Percentiles rank a stretch among this genome's conserved stretches.
Conservation (phyloP, 2,888 invertebrate species). For the Drosophila kuntzei region DNA sequence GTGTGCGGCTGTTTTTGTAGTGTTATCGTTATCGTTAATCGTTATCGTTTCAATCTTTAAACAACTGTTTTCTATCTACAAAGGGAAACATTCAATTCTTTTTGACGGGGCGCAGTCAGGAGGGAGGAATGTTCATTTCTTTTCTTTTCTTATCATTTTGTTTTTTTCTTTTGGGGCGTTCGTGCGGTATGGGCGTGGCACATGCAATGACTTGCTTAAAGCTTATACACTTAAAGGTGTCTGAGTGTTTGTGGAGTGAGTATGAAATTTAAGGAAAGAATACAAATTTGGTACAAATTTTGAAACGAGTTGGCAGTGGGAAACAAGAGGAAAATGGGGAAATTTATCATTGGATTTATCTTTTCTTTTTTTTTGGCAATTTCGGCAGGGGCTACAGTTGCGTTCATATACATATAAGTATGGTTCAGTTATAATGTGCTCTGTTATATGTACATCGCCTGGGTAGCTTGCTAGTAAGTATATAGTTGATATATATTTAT, state of each 20-base stretch:
- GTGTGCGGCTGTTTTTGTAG: slow-evolving; percentile 39
- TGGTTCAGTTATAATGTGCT: slow-evolving; percentile 63
- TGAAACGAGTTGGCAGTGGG: slow-evolving; percentile 35
- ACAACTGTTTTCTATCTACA: slow-evolving; percentile 76
- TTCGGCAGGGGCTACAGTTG: slow-evolving; percentile 77
- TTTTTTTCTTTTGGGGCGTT: slow-evolving; percentile 11
- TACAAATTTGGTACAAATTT: slow-evolving; percentile 18
- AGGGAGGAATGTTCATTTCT: slow-evolving; percentile 47
- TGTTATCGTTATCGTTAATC: slow-evolving; percentile 42
- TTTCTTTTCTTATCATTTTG: slow-evolving; percentile 5
- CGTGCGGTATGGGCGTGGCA: slow-evolving; percentile 57
- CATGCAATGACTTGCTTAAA: slow-evolving; percentile 78
- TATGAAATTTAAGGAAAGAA: slow-evolving; percentile 20
- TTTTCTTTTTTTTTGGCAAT: background rate
- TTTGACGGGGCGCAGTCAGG: slow-evolving; percentile 45
- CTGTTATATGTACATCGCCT: slow-evolving; percentile 76
- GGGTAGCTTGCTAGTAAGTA: slow-evolving; percentile 81
- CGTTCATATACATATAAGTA: slow-evolving; percentile 60
- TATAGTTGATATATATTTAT: slow-evolving; percentile 57
- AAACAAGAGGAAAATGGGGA: slow-evolving; percentile 26
- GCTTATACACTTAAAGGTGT: slow-evolving; percentile 58
- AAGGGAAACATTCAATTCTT: slow-evolving; percentile 67
- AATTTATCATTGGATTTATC: slow-evolving; percentile 15
- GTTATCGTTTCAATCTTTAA: slow-evolving; percentile 47
- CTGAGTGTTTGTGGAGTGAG: slow-evolving; percentile 19